Evolutionary conservation across 2,797 vertebrate species (phyloP).

Genomic region (Periophthalmus magnuspinnatus): DNA sequence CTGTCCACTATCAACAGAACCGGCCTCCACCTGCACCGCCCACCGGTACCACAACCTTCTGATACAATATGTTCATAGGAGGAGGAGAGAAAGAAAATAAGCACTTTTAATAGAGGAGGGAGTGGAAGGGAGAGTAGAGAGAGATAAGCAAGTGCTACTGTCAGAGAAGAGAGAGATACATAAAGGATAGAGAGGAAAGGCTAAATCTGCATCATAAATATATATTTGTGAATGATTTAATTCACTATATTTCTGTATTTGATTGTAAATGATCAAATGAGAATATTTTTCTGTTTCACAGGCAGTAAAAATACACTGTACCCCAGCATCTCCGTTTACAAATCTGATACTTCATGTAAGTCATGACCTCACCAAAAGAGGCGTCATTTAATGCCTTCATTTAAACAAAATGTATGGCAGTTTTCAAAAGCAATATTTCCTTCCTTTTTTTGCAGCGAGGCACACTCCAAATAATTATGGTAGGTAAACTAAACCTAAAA

Average conservation of each 20-base stretch:
- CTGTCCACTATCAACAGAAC: background rate
- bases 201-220: too few species aligned
- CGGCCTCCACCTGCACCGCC: background rate
- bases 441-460: background rate
- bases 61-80: too few species aligned
- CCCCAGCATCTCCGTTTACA: constrained; percentile 62
- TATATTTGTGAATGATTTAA: too few species aligned
- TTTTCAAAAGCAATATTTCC: background rate
- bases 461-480: background rate
- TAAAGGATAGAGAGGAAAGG: too few species aligned
- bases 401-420: background rate
- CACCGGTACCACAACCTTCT: background rate
- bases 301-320: constrained; percentile 59
- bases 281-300: background rate
- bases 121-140: too few species aligned
- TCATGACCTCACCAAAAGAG: constrained; percentile 1
- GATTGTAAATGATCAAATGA: too few species aligned
- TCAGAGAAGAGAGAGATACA: too few species aligned
- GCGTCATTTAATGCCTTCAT: background rate
- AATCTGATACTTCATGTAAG: constrained; percentile 66
- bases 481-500: background rate
- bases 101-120: too few species aligned
- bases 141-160: too few species aligned
- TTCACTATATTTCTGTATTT: too few species aligned
- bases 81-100: too few species aligned